These are phyloP conservation scores for Mythimna albipuncta DNA, from an alignment of 2,888 invertebrate species.

Conservation along the genomic window DNA sequence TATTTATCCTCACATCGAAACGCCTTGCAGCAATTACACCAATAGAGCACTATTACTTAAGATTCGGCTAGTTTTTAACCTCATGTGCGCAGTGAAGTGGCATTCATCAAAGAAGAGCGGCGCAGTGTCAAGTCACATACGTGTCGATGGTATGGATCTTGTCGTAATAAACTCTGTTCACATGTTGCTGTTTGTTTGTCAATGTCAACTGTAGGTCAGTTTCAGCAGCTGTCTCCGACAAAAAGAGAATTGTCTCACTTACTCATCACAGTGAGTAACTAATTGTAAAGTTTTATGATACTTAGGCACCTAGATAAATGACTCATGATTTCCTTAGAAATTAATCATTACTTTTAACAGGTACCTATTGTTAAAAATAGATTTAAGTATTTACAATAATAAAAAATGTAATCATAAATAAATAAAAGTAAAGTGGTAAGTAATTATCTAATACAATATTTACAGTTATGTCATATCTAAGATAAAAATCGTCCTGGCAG, in stretches of 20 bases:
- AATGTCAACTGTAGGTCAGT: constrained; percentile 43
- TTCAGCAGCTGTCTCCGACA: constrained; percentile 5
- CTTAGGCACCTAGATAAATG: constrained; percentile 10
- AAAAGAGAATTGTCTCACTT: constrained; percentile 10
- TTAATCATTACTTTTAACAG: not conserved
- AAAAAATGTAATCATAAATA: not conserved
- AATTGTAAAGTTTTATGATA: constrained; percentile 6
- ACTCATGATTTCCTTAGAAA: constrained; percentile 20
- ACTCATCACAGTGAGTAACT: constrained; percentile 39
- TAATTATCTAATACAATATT: not conserved
- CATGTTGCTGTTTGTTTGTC: constrained; percentile 25
- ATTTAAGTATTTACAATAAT: not conserved
- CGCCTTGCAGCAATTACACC: too few species aligned
- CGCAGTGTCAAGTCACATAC: too few species aligned
- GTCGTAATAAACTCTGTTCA: constrained; percentile 26
- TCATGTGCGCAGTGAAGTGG: too few species aligned
- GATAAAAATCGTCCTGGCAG: not conserved
- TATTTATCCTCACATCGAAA: too few species aligned
- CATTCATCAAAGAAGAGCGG: too few species aligned
- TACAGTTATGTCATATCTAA: too few species aligned
- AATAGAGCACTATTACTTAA: too few species aligned
- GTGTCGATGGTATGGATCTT: not conserved
- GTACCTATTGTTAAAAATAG: not conserved
- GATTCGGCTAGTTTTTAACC: too few species aligned
- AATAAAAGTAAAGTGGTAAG: too few species aligned